A percentile compares a stretch with the other conserved stretches of the same genome.
Evolutionary conservation across 2,888 invertebrate genomes (phyloP).

Genomic region (Branchinecta sandiegonensis): DNA sequence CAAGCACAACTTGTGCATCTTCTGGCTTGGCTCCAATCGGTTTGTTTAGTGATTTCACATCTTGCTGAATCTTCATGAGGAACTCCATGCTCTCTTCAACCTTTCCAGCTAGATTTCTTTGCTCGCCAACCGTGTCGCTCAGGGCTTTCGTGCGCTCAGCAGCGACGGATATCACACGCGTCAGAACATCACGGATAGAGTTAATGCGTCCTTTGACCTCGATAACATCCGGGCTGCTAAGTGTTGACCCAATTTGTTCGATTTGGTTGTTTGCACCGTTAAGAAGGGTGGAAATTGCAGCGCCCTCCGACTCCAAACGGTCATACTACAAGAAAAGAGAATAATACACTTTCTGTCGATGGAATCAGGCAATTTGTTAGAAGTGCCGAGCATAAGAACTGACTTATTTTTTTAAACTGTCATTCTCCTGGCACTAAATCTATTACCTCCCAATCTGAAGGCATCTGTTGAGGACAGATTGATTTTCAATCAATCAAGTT

Average conservation of each 20-base stretch:
- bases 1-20: conserved; percentile 64
- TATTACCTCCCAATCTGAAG: too few species aligned
- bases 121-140: conserved; percentile 60
- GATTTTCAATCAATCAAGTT: too few species aligned
- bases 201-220: conserved; percentile 65
- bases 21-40: conserved; percentile 75
- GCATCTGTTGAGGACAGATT: too few species aligned
- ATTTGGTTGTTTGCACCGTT: conserved; percentile 62
- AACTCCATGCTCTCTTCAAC: conserved; percentile 65
- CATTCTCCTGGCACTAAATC: too few species aligned
- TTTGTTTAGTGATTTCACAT: conserved; percentile 63
- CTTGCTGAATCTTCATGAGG: conserved; percentile 63
- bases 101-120: conserved; percentile 62
- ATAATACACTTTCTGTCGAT: background rate
- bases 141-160: conserved; percentile 57
- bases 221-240: conserved; percentile 71
- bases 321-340: conserved; percentile 43
- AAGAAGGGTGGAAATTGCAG: conserved; percentile 52
- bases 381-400: background rate
- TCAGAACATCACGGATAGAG: conserved; percentile 59
- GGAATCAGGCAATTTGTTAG: background rate
- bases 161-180: conserved; percentile 55
- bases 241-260: conserved; percentile 57
- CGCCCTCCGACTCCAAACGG: conserved; percentile 57
- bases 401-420: too few species aligned